Conservation (phyloP, 2,797 vertebrate species). For the Mustela erminea region DNA sequence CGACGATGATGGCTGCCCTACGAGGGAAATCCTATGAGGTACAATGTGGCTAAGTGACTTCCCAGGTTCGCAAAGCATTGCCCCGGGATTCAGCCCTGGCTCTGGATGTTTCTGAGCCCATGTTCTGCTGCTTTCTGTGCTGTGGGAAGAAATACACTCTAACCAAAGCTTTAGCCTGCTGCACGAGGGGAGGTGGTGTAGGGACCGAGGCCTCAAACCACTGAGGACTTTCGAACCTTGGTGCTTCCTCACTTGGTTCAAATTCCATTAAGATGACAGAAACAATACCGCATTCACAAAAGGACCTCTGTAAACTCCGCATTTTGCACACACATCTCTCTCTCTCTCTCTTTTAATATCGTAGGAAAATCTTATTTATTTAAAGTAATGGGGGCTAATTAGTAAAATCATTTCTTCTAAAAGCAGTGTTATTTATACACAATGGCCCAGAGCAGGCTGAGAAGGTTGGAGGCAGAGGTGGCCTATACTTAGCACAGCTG, state of each 20-base stretch:
- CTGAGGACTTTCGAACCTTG: accelerated
- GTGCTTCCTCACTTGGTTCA: neutral
- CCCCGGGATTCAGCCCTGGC: too few species aligned
- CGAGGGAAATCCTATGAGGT: neutral
- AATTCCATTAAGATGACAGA: neutral
- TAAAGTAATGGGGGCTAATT: constrained; percentile 59
- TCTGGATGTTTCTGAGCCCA: neutral
- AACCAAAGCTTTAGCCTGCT: accelerated
- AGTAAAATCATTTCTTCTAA: constrained; percentile 42
- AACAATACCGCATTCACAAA: neutral
- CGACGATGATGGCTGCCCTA: neutral
- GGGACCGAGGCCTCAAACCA: neutral
- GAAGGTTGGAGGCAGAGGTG: neutral
- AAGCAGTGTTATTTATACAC: constrained; percentile 53
- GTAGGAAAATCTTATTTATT: constrained; percentile 36
- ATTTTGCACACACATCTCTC: neutral
- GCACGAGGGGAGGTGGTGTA: neutral
- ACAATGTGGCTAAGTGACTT: neutral
- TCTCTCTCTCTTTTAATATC: neutral
- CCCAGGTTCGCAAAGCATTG: neutral
- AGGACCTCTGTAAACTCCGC: neutral
- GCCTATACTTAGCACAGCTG: neutral
- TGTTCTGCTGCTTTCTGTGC: accelerated
- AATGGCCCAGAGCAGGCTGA: constrained; percentile 56
- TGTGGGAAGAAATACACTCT: neutral